These are phyloP conservation scores for Brotula barbata DNA, from an alignment of 2,797 vertebrate species.

Conservation along the genomic window DNA sequence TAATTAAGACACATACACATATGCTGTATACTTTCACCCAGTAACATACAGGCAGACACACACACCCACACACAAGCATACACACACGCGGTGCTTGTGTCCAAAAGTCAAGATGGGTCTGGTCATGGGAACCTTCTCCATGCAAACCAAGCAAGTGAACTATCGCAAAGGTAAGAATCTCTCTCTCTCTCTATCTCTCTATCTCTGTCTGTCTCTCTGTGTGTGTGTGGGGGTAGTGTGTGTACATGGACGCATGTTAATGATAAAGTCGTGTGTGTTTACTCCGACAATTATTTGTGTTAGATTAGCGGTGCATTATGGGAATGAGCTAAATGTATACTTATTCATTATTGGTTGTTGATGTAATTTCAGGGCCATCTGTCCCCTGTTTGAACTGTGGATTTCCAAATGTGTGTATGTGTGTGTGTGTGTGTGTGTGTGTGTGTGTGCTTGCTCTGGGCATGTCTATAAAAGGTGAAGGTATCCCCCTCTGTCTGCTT, in stretches of 20 bases:
- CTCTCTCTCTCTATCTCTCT: not conserved
- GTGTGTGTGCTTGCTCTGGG: conserved; percentile 17
- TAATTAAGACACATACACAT: conserved; percentile 51
- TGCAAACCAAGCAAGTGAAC: conserved; percentile 77
- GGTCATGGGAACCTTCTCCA: conserved; percentile 80
- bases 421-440: conserved; percentile 14
- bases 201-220: too few species aligned
- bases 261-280: conserved; percentile 40
- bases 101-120: conserved; percentile 77
- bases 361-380: conserved; percentile 44
- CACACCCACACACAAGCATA: conserved; percentile 15
- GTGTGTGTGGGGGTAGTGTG: conserved; percentile 6
- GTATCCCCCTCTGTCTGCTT: conserved; percentile 68
- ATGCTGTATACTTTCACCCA: conserved; percentile 31
- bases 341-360: conserved; percentile 36
- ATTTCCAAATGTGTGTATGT: conserved; percentile 35
- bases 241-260: conserved; percentile 10
- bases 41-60: conserved; percentile 32
- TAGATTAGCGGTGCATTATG: conserved; percentile 51
- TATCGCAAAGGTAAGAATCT: conserved; percentile 78
- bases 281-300: conserved; percentile 50
- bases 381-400: conserved; percentile 52
- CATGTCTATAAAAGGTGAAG: conserved; percentile 80
- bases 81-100: conserved; percentile 35
- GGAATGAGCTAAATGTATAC: conserved; percentile 14